These are phyloP conservation scores for Gymnoscelis rufifasciata DNA, from an alignment of 2,888 invertebrate genomes.

Conservation along the genomic window DNA sequence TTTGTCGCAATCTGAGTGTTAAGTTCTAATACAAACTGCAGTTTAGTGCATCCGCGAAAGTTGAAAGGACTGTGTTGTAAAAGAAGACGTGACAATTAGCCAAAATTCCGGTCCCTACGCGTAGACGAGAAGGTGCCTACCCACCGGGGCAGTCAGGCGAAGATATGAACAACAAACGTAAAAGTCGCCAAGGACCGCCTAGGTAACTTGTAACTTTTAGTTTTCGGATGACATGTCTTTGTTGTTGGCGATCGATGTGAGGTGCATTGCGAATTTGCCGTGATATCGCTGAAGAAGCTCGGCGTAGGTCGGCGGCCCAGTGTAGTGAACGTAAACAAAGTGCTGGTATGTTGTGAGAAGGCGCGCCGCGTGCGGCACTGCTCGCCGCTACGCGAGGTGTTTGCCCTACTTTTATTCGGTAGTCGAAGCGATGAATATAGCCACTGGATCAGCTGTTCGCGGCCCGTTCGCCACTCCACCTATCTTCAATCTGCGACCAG, in stretches of 20 bases:
- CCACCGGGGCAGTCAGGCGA: constrained; percentile 82
- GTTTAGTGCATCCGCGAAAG: constrained; percentile 80
- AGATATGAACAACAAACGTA: constrained; percentile 89
- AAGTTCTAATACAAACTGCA: constrained; percentile 76
- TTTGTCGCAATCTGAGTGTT: constrained; percentile 73
- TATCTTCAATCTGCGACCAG: constrained; percentile 39
- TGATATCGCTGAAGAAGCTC: constrained; percentile 61
- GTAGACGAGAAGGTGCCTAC: constrained; percentile 88
- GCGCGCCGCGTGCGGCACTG: constrained; percentile 52
- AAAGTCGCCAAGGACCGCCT: constrained; percentile 88
- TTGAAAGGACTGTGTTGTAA: constrained; percentile 80
- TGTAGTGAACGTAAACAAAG: constrained; percentile 65
- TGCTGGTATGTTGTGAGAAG: constrained; percentile 40
- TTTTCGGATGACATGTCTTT: constrained; percentile 73
- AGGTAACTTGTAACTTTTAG: constrained; percentile 79
- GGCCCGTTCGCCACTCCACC: constrained; percentile 40
- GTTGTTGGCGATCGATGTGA: constrained; percentile 55
- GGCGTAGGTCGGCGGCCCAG: constrained; percentile 43
- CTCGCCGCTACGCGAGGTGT: constrained; percentile 61
- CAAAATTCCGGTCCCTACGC: constrained; percentile 93
- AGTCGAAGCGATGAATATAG: constrained; percentile 73
- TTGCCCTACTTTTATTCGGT: constrained; percentile 73
- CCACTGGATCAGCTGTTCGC: constrained; percentile 73
- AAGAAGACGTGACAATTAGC: constrained; percentile 78
- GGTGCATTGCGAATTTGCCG: constrained; percentile 53